Evolutionary conservation across 2,797 vertebrate species (phyloP).

Genomic region (Smutsia temminckii): DNA sequence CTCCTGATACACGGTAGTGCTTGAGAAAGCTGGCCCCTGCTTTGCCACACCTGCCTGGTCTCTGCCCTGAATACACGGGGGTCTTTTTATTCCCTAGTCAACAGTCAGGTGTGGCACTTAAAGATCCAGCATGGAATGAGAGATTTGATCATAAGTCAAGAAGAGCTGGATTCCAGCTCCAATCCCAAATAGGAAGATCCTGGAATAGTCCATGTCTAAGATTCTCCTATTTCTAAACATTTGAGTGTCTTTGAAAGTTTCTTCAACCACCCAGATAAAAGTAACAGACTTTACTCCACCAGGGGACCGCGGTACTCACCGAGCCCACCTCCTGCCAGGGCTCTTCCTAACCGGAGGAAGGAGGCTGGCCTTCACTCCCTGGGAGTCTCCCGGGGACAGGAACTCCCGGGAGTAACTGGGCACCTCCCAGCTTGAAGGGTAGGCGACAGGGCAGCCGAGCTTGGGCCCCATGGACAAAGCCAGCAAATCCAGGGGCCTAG

Average conservation of each 20-base stretch:
- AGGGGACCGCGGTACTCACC: not conserved
- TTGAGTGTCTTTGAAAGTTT: not conserved
- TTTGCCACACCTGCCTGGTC: not conserved
- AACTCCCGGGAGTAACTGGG: not conserved
- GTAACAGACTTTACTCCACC: not conserved
- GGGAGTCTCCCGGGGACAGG: not conserved
- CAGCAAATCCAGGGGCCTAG: not conserved
- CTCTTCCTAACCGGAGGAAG: not conserved
- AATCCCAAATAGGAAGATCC: not conserved
- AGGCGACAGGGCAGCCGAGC: too few relatives aligned
- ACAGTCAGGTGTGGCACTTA: not conserved
- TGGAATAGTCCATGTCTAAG: not conserved
- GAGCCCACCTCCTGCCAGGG: not conserved
- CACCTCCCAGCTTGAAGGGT: not conserved
- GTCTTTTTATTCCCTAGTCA: not conserved
- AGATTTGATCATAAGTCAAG: not conserved
- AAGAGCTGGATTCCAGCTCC: not conserved
- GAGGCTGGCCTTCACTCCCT: too few relatives aligned
- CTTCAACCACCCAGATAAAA: not conserved
- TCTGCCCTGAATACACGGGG: not conserved
- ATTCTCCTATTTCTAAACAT: not conserved
- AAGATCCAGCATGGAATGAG: not conserved
- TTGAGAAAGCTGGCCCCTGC: not conserved
- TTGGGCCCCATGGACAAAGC: not conserved
- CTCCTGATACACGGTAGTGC: not conserved